phyloP scores from a whole-genome alignment of 1,140 invertebrate species.

The Zeugodacus cucurbitae region DNA sequence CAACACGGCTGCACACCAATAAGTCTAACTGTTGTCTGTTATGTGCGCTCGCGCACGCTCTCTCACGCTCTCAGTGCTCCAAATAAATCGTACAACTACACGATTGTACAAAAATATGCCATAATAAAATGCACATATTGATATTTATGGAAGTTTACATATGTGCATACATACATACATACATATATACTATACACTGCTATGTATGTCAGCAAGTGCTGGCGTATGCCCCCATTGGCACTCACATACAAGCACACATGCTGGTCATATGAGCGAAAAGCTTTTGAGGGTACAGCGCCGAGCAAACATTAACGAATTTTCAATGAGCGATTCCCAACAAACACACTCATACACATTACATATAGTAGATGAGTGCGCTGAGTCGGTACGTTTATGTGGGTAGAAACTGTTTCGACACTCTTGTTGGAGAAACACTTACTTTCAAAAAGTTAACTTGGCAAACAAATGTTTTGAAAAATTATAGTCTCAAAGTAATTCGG shows the following conservation, averaged over 20 bases:
- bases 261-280: not conserved
- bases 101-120: not conserved
- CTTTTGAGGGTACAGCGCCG: not conserved
- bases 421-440: not conserved
- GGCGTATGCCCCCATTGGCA: conserved; percentile 14
- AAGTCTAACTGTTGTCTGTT: not conserved
- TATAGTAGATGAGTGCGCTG: not conserved
- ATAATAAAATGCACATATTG: conserved; percentile 5
- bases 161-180: not conserved
- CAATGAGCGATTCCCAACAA: not conserved
- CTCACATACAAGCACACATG: not conserved
- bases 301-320: conserved; percentile 20
- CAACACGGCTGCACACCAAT: not conserved
- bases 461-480: no score
- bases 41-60: not conserved
- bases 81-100: conserved; percentile 24
- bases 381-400: not conserved
- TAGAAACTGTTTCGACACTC: not conserved
- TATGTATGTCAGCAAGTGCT: conserved; percentile 11
- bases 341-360: not conserved
- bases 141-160: not conserved
- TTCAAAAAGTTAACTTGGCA: not conserved
- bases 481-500: not conserved
- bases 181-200: not conserved
- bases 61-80: not conserved